Conservation (phyloP, 2,888 invertebrate genomes). For the Acanthoscelides obtectus region DNA sequence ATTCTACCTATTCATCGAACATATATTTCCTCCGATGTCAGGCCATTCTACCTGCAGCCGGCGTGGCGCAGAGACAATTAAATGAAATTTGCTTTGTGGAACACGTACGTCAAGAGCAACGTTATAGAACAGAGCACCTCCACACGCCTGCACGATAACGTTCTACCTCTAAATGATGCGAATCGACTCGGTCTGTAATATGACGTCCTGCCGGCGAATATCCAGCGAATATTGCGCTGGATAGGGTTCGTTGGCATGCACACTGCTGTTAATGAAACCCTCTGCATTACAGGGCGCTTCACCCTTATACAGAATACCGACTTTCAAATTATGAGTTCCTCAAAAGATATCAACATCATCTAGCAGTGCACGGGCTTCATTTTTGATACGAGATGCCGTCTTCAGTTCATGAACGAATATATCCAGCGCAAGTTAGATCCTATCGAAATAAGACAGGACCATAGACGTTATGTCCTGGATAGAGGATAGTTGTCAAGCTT, state of each 20-base stretch:
- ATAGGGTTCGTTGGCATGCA: not conserved
- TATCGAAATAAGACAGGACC: too few relatives aligned
- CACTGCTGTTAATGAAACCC: not conserved
- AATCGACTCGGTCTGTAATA: not conserved
- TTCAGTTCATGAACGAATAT: too few relatives aligned
- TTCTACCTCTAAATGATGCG: not conserved
- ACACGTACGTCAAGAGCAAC: slow-evolving; percentile 7
- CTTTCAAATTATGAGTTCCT: too few relatives aligned
- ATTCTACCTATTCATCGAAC: not conserved
- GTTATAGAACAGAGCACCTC: not conserved
- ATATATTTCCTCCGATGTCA: not conserved
- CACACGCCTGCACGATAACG: not conserved
- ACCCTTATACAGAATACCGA: not conserved
- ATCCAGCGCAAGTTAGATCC: too few relatives aligned
- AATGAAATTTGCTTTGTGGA: slow-evolving; percentile 8
- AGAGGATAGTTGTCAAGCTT: too few relatives aligned
- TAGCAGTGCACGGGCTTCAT: too few relatives aligned
- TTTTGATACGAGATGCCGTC: too few relatives aligned
- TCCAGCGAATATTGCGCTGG: not conserved
- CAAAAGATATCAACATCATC: too few relatives aligned
- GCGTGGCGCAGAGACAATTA: slow-evolving; percentile 1
- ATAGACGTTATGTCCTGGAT: too few relatives aligned
- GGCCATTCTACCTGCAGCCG: not conserved
- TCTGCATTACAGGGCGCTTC: not conserved
- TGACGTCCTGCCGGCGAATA: not conserved